Conservation (phyloP, 2,888 invertebrate genomes). For the Calameuta pallipes region DNA sequence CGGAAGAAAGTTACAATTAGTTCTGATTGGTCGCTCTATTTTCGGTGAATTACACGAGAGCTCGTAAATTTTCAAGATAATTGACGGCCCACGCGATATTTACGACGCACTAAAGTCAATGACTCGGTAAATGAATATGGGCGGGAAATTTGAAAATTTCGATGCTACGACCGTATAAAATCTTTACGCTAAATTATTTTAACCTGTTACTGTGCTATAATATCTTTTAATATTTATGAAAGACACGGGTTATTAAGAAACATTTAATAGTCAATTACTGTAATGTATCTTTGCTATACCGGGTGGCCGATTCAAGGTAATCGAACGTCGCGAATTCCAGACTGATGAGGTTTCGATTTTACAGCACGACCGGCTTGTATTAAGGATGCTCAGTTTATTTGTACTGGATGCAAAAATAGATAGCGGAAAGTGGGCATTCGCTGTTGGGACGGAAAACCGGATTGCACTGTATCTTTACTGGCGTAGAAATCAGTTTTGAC, state of each 20-base stretch:
- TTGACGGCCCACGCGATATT: neutral
- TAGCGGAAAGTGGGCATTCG: neutral
- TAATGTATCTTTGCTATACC: neutral
- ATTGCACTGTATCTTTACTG: neutral
- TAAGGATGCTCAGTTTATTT: slow-evolving; percentile 12
- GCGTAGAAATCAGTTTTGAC: neutral
- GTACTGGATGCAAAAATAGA: slow-evolving; percentile 12
- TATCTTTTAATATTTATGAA: no score
- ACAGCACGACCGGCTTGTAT: slow-evolving; percentile 10
- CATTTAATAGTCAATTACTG: neutral
- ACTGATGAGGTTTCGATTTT: slow-evolving; percentile 7
- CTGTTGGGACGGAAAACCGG: neutral
- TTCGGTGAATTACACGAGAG: neutral
- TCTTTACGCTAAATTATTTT: neutral
- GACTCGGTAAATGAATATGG: neutral
- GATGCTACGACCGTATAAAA: neutral
- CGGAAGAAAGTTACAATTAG: neutral
- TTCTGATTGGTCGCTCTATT: neutral
- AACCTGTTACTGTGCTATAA: no score
- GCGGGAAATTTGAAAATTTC: neutral
- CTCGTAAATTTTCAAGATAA: neutral
- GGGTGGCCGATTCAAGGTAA: neutral
- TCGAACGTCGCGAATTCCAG: neutral
- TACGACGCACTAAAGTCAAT: neutral
- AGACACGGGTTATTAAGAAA: no score